A percentile compares a stretch with the other conserved stretches of the same genome.
Evolutionary conservation across 2,113 vertebrate species (phyloP).

Genomic region (Podarcis raffonei): DNA sequence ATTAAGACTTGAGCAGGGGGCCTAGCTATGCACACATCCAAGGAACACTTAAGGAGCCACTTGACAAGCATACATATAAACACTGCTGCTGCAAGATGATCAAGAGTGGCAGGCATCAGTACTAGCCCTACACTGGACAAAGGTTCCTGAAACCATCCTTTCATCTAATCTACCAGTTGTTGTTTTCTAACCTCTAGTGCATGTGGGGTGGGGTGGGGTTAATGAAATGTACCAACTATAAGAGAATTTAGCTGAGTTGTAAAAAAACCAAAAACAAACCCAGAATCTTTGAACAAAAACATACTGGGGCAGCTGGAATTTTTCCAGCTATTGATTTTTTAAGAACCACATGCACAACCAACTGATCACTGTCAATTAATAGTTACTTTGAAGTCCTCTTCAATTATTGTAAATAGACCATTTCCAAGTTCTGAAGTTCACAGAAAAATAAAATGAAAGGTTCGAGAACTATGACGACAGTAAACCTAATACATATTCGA

Average conservation of each 20-base stretch:
- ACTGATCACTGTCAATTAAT: conserved; percentile 39
- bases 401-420: conserved; percentile 47
- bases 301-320: conserved; percentile 10
- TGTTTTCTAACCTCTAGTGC: background rate
- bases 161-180: background rate
- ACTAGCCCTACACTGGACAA: background rate
- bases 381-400: conserved; percentile 21
- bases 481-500: conserved; percentile 37
- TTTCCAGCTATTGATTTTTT: background rate
- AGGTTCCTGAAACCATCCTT: background rate
- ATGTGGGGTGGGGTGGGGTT: background rate
- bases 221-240: background rate
- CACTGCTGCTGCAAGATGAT: background rate
- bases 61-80: background rate
- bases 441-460: background rate
- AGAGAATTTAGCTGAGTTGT: conserved; percentile 5
- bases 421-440: background rate
- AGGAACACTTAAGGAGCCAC: background rate
- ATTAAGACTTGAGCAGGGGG: background rate
- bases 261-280: background rate
- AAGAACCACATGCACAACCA: conserved; percentile 38
- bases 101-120: background rate
- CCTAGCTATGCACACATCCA: background rate
- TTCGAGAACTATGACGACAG: conserved; percentile 20
- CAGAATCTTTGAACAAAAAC: background rate